These are phyloP conservation scores for Stratiolaelaps scimitus DNA, from an alignment of 1,140 invertebrate species.

Conservation along the genomic window DNA sequence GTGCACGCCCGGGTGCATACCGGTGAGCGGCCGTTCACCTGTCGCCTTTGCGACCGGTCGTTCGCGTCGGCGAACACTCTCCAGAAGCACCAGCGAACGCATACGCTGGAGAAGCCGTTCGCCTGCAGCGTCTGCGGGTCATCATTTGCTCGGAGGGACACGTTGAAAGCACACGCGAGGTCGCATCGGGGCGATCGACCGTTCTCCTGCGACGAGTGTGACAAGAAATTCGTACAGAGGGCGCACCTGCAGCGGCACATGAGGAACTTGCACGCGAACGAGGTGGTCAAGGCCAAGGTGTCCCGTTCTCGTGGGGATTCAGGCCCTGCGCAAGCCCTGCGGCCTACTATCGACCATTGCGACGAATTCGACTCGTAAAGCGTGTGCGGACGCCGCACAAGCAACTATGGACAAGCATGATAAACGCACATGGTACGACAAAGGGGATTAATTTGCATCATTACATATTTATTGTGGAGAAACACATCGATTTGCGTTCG, in stretches of 20 bases:
- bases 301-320: too few relatives aligned
- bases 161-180: neutral
- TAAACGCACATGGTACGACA: too few relatives aligned
- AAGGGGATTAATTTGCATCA: too few relatives aligned
- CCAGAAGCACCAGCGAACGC: conserved; percentile 4
- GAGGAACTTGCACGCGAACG: neutral
- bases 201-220: neutral
- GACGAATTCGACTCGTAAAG: too few relatives aligned
- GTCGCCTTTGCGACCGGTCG: neutral
- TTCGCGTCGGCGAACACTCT: neutral
- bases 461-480: too few relatives aligned
- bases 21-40: too few relatives aligned
- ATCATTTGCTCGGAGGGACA: neutral
- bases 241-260: neutral
- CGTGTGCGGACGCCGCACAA: too few relatives aligned
- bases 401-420: too few relatives aligned
- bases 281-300: too few relatives aligned
- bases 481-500: too few relatives aligned
- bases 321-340: too few relatives aligned
- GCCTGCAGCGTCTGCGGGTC: neutral
- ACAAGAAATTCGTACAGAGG: neutral
- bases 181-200: neutral
- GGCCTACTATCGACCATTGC: too few relatives aligned
- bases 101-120: neutral
- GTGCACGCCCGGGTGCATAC: neutral